phyloP scores from a whole-genome alignment of 2,888 invertebrate species.

The Eulithis prunata region DNA sequence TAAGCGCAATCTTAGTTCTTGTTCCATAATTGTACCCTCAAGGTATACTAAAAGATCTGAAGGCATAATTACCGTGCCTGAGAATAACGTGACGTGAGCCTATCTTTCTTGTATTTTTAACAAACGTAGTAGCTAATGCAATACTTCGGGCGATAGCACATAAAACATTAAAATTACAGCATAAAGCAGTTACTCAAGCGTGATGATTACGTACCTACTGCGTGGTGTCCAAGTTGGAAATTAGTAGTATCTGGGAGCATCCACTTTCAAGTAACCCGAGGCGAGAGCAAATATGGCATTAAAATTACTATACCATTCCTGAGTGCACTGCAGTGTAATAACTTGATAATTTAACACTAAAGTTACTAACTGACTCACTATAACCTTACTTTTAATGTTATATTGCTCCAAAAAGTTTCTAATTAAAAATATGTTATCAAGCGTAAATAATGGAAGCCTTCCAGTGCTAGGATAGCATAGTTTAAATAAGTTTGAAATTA shows the following conservation, averaged over 20 bases:
- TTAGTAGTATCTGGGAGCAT: slow-evolving; percentile 19
- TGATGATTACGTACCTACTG: slow-evolving; percentile 17
- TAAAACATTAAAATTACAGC: slow-evolving; percentile 19
- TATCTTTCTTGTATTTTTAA: no score
- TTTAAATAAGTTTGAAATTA: no score
- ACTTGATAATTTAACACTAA: not conserved
- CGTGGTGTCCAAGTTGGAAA: slow-evolving; percentile 16
- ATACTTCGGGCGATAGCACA: slow-evolving; percentile 8
- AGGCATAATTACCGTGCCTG: no score
- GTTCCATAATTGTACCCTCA: no score
- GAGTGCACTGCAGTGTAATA: slow-evolving; percentile 1
- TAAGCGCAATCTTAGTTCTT: no score
- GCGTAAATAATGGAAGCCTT: no score
- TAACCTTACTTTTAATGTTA: not conserved
- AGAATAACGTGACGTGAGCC: no score
- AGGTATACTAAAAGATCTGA: no score
- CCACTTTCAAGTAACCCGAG: slow-evolving; percentile 17
- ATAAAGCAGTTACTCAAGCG: slow-evolving; percentile 9
- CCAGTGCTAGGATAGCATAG: no score
- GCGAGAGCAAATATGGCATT: slow-evolving; percentile 26
- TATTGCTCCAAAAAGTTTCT: no score
- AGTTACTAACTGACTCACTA: not conserved
- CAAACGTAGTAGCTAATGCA: slow-evolving; percentile 5
- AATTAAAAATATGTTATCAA: no score
- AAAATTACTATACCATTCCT: slow-evolving; percentile 19